Evolutionary conservation across 2,888 invertebrate species (phyloP).

Genomic region (Stenchaetothrips biformis): DNA sequence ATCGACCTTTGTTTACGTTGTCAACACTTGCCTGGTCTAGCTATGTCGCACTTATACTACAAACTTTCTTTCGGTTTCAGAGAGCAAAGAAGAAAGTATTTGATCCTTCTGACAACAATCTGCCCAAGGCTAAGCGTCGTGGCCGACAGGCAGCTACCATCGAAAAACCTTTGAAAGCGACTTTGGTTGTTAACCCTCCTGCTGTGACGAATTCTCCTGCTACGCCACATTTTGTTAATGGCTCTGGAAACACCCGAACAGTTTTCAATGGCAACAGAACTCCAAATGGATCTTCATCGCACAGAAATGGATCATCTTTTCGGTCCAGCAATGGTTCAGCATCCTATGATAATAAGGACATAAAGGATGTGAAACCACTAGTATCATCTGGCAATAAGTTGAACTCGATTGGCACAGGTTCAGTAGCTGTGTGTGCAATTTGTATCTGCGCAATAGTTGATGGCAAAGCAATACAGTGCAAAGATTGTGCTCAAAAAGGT

Average conservation of each 20-base stretch:
- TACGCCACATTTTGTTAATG: too few species aligned
- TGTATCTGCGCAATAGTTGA: not conserved
- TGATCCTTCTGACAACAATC: constrained; percentile 77
- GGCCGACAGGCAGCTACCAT: constrained; percentile 60
- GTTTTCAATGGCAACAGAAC: not conserved
- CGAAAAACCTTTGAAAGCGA: constrained; percentile 43
- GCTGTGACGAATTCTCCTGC: too few species aligned
- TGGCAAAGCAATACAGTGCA: not conserved
- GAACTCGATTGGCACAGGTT: not conserved
- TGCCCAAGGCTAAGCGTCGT: constrained; percentile 66
- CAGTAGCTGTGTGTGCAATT: constrained; percentile 42
- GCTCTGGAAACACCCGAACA: too few species aligned
- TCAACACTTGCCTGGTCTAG: not conserved
- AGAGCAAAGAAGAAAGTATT: constrained; percentile 75
- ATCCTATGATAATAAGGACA: not conserved
- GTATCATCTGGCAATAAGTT: not conserved
- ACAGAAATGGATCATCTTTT: not conserved
- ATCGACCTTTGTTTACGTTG: not conserved
- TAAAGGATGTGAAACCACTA: constrained; percentile 40
- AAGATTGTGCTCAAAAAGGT: not conserved
- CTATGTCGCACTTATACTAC: too few species aligned
- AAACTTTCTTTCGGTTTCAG: constrained; percentile 43
- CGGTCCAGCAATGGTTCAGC: not conserved
- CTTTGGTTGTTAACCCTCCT: not conserved
- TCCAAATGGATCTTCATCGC: not conserved